Evolutionary conservation across 2,888 invertebrate species (phyloP).

Genomic region (Epirrita christyi): DNA sequence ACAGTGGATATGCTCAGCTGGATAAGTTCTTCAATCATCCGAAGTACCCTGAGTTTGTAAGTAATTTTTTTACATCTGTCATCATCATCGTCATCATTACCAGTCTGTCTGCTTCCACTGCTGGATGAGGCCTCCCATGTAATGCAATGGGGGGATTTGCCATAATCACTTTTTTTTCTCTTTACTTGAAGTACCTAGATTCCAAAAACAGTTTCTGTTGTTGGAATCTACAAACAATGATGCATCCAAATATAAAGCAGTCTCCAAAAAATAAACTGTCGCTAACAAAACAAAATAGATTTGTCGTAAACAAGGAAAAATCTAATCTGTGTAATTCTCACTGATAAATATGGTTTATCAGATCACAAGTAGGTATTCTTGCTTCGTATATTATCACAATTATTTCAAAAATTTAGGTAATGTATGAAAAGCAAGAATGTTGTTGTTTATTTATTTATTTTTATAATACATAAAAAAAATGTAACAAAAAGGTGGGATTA

Average conservation of each 20-base stretch:
- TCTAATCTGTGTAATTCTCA: background rate
- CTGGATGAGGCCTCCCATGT: no score
- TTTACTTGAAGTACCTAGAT: no score
- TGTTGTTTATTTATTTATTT: no score
- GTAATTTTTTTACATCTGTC: constrained; percentile 56
- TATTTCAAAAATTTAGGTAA: background rate
- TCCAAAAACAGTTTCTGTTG: no score
- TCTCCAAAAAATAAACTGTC: background rate
- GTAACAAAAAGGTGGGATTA: no score
- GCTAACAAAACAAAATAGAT: background rate
- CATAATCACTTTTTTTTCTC: no score
- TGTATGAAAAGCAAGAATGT: background rate
- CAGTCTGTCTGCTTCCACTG: no score
- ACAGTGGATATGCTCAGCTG: constrained; percentile 87
- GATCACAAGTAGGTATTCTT: no score
- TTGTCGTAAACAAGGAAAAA: background rate
- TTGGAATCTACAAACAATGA: background rate
- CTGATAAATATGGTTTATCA: no score
- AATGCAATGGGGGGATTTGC: no score
- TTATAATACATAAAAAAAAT: no score
- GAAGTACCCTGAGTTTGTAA: constrained; percentile 91
- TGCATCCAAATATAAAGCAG: background rate
- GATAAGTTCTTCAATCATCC: constrained; percentile 95
- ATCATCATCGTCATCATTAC: no score
- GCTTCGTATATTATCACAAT: background rate